Percentiles rank a stretch among this genome's conserved stretches.
Conservation (phyloP, 2,888 invertebrate species). For the Linnaemya tessellans region DNA sequence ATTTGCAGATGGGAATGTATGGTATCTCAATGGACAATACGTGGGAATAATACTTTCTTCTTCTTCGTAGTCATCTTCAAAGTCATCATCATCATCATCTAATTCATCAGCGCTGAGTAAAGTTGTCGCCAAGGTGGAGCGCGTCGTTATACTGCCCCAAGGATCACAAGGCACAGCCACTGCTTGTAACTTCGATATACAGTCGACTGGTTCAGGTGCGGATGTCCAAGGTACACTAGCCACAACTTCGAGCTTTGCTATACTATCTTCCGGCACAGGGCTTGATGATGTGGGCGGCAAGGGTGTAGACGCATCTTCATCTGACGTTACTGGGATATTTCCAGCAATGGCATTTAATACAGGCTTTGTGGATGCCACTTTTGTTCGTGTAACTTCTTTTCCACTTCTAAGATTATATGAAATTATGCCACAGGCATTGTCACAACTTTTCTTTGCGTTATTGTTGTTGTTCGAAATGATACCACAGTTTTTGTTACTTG, state of each 20-base stretch:
- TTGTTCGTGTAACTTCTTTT: slow-evolving; percentile 61
- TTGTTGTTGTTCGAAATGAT: slow-evolving; percentile 59
- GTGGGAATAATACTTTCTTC: slow-evolving; percentile 83
- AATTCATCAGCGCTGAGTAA: slow-evolving; percentile 82
- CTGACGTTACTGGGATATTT: slow-evolving; percentile 70
- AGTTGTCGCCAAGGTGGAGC: slow-evolving; percentile 82
- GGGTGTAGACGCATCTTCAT: slow-evolving; percentile 76
- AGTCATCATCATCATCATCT: slow-evolving; percentile 83
- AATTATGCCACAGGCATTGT: slow-evolving; percentile 60
- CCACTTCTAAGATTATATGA: slow-evolving; percentile 66
- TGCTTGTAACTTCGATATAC: slow-evolving; percentile 88
- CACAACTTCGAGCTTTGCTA: slow-evolving; percentile 83
- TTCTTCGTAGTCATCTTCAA: slow-evolving; percentile 83
- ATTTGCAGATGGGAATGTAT: slow-evolving; percentile 77
- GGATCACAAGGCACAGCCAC: slow-evolving; percentile 88
- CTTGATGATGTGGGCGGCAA: slow-evolving; percentile 80
- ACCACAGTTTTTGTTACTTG: slow-evolving; percentile 61
- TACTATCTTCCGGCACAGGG: slow-evolving; percentile 81
- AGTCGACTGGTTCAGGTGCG: slow-evolving; percentile 83
- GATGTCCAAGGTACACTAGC: slow-evolving; percentile 81
- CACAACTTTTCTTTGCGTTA: slow-evolving; percentile 67
- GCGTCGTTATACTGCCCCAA: slow-evolving; percentile 83
- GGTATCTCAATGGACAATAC: slow-evolving; percentile 82
- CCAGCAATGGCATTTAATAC: slow-evolving; percentile 72
- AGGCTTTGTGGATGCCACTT: slow-evolving; percentile 37